Base-by-base conservation (phyloP, 2,797 vertebrate species). In the Sebastes itinus region DNA sequence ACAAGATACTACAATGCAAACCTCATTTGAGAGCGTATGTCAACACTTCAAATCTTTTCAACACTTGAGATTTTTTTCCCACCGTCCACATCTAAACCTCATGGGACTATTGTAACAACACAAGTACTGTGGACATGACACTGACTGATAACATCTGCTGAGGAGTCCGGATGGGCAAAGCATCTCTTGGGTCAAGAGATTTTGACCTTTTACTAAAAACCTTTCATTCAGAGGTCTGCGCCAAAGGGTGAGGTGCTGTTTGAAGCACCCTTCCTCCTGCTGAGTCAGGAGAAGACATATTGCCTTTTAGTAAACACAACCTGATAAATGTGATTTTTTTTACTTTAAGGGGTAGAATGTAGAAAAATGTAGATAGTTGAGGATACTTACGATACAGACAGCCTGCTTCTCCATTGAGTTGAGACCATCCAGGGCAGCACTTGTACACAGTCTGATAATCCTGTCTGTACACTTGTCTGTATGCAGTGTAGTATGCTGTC, bases 401-500 rank as follows among this genome's bases (percentile, higher is more conserved):
- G 42, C 98, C 98, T 0, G 93, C 91, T 9, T 97, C 96, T 0
- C 94, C 95, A 0, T 96, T 94, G 1, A 93, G 97, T 77, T 95
- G 97, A 61, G 95, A 95, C 98, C 98, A 99, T 22, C 98, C 98
- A 0, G 94, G 94, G 81, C 98, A 99, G 77, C 98, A 99, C 88
- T 95, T 95, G 92, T 96, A 93, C 1, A 96, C 92, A 0, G 94
- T 95, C 76, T 94, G 96, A 81, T 95, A 90, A 33, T 95, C 96
- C 84, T 95, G 82, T 33, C 88, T 75, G 91, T 99, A 98, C 72
- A 96, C 94, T 83, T 98, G 97, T 87, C 96, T 92, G 94, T 97
- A 97, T 9, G 96, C 94, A 0, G 94, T 95, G 92, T 97, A 97
- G 80, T 99, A 99, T 0, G 94, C 76, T 0, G 96, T 97, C 85